These are phyloP conservation scores for Hemibagrus guttatus DNA, from an alignment of 2,797 vertebrate genomes.

Conservation along the genomic window DNA sequence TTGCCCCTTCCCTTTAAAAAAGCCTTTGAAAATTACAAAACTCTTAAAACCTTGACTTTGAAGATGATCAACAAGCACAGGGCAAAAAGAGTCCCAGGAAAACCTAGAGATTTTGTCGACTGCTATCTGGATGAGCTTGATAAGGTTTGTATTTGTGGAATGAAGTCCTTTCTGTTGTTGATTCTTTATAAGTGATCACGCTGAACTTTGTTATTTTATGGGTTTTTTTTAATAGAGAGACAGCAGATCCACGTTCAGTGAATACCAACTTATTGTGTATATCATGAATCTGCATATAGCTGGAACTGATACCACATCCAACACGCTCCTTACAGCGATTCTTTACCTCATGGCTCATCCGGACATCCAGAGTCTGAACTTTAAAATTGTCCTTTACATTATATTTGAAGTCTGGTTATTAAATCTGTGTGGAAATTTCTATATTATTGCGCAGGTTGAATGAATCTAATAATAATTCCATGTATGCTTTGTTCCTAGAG, in stretches of 20 bases:
- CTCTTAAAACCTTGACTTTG: not conserved
- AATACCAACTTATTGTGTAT: conserved; percentile 55
- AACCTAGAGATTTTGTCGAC: conserved; percentile 68
- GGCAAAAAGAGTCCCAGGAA: conserved; percentile 56
- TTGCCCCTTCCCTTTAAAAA: conserved; percentile 60
- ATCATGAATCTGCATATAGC: conserved; percentile 66
- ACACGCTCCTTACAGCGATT: conserved; percentile 70
- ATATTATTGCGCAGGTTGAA: not conserved
- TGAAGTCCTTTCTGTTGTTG: not conserved
- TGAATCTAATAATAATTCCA: not conserved
- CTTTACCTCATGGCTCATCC: conserved; percentile 69
- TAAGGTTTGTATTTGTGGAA: conserved; percentile 49
- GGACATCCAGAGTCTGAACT: conserved; percentile 68
- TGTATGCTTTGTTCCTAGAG: conserved; percentile 49
- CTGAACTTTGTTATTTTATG: not conserved
- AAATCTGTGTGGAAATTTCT: not conserved
- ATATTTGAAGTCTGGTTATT: not conserved
- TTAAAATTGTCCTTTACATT: not conserved
- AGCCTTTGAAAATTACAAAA: conserved; percentile 55
- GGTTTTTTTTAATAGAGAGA: conserved; percentile 48
- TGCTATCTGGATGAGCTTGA: conserved; percentile 69
- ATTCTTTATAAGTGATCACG: conserved; percentile 46
- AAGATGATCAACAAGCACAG: conserved; percentile 60
- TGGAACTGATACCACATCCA: conserved; percentile 75
- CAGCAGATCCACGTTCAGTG: conserved; percentile 64